These are phyloP conservation scores for Euschistus heros DNA, from an alignment of 1,140 invertebrate species.

Conservation along the genomic window DNA sequence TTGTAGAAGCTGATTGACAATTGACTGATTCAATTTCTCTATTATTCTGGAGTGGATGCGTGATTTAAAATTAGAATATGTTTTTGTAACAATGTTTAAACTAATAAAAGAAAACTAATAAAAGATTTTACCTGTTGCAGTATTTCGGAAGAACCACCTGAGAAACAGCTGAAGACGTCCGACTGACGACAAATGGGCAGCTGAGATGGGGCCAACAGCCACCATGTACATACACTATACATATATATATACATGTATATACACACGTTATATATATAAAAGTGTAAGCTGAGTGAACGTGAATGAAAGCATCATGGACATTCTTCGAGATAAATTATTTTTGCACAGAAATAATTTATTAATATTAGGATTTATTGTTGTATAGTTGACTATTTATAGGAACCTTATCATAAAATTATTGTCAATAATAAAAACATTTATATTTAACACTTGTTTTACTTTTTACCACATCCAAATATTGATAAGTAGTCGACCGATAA, in stretches of 20 bases:
- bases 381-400: slow-evolving; percentile 11
- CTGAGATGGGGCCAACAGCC: too few species aligned
- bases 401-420: slow-evolving; percentile 10
- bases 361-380: not conserved
- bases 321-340: not conserved
- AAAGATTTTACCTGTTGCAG: not conserved
- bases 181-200: not conserved
- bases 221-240: too few species aligned
- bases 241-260: too few species aligned
- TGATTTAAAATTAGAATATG: too few species aligned
- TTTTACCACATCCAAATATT: not conserved
- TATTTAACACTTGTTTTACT: not conserved
- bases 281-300: too few species aligned
- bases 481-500: not conserved
- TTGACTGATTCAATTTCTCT: too few species aligned
- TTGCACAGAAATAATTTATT: slow-evolving; percentile 15
- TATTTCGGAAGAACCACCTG: not conserved
- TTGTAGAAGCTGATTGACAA: too few species aligned
- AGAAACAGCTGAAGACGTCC: slow-evolving; percentile 4
- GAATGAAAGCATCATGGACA: slow-evolving; percentile 1
- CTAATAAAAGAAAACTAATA: too few species aligned
- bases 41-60: too few species aligned
- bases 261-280: too few species aligned
- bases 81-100: too few species aligned
- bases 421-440: slow-evolving; percentile 9